Evolutionary conservation across 2,888 invertebrate species (phyloP).

Genomic region (Pharmacophagus antenor): DNA sequence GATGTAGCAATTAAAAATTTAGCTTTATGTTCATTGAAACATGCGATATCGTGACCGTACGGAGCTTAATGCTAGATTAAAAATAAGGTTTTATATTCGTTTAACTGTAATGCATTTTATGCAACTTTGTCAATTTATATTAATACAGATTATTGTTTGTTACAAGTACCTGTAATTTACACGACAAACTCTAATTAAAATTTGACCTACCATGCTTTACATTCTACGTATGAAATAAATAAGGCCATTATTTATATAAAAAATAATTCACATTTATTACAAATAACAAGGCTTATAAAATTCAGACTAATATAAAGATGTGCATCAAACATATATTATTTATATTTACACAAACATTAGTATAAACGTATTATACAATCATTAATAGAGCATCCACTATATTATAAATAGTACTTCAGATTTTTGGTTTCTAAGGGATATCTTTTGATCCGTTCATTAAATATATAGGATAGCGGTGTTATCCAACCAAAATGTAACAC

Average conservation of each 20-base stretch:
- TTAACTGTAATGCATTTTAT: slow-evolving; percentile 14
- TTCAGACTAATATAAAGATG: neutral
- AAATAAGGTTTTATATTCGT: slow-evolving; percentile 7
- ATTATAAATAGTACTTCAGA: no score
- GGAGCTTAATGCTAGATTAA: slow-evolving; percentile 10
- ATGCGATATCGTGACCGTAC: slow-evolving; percentile 27
- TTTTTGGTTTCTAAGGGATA: no score
- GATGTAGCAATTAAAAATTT: neutral
- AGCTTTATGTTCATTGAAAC: slow-evolving; percentile 12
- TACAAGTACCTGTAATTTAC: slow-evolving; percentile 6
- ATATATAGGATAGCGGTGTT: no score
- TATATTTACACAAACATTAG: no score
- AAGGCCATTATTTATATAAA: neutral
- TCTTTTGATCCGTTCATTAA: no score
- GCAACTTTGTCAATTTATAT: slow-evolving; percentile 18
- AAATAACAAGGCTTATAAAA: neutral
- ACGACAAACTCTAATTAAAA: slow-evolving; percentile 22
- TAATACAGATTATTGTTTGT: slow-evolving; percentile 10
- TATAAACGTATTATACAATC: no score
- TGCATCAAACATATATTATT: no score
- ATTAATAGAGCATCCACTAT: no score
- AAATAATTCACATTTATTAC: neutral
- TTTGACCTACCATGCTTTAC: slow-evolving; percentile 25
- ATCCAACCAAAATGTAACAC: no score
- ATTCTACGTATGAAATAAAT: slow-evolving; percentile 9